Evolutionary conservation across 2,888 invertebrate genomes (phyloP), one percentile per base, ranked within the genome.

Genomic region (Adineta ricciae): DNA sequence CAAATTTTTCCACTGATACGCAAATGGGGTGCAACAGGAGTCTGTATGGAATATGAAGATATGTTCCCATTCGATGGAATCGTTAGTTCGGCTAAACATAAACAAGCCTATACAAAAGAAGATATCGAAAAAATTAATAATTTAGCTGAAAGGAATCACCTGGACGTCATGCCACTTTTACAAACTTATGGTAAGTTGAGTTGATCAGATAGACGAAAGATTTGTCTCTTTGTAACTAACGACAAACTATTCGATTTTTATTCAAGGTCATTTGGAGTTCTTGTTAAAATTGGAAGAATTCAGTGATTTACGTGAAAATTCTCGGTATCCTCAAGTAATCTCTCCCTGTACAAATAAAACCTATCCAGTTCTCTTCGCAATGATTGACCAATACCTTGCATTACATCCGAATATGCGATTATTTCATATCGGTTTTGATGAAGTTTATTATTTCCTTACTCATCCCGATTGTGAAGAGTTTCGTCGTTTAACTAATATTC

Each of bases 11-110:
- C 90, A 36, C 85, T 90, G 84, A 86, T 91, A 49, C 88, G 88
- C 73, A 87, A 87, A 85, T 88, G 89, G 88, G 92, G 94, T 27
- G 94, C 93, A 0, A 95, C 94, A 41, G 95, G 94, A 0, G 89
- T 95, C 21, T 90, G 95, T 8, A 91, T 95, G 52, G 95, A 95
- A 89, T 95, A 95, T 89, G 95, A 95, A 89, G 95, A 95, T 88
- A 95, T 94, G 94, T 95, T 95, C 90, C 95, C 95, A 0, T 95
- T 93, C 89, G 90, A 91, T 54, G 93, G 93, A 16, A 88, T 88
- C 16, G 90, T 94, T 11, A 89, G 89, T 49, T 92, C 92, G 87
- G 90, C 94, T 72, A 92, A 93, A 73, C 93, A 94, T 8, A 90
- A 89, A 3, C 93, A 94, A 89, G 92, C 93, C 84, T 95, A 95